Base-by-base conservation (phyloP, 2,797 vertebrate genomes). In the Propithecus perrieri region DNA sequence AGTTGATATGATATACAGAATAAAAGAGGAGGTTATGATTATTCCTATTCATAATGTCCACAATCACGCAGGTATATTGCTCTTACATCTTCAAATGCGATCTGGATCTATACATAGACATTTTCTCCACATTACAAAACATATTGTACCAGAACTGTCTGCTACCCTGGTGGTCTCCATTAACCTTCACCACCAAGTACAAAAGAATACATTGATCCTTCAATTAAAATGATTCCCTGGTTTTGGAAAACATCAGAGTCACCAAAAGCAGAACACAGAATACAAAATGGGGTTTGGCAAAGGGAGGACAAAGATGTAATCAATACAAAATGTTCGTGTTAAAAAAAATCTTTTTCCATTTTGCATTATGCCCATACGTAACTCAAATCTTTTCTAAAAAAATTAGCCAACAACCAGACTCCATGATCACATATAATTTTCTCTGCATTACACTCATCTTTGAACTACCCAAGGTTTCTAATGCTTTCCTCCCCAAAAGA, bases 71-170 rank as follows among this genome's bases (percentile, higher is more conserved):
- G 26, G 35, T 35, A 80, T 38, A n/a, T 83, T 35, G 69, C n/a
- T 53, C 18, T 78, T 43, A 53, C 11, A 0, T 57, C 74, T 81
- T 88, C 90, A 89, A 96, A 94, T 20, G 18, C 55, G 69, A 88
- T 65, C 76, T 67, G 38, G 59, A 95, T 75, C 69, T 93, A 85
- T 35, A 93, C 8, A 65, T 1, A 65, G 89, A 89, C 69, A 76
- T 89, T 80, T 85, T 92, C 91, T 97, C 69, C 53, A 9, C 33
- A 89, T 89, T 91, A 94, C 94, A 91, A 83, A 97, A 83, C 53
- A 89, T 28, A 74, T 4, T 80, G 35, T 74, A 95, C 87, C 80
- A 85, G 43, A 86, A 75, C 50, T 48, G n/a, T 80, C 91, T 78
- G 43, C 61, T 65, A 76, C 61, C 24, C 65, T 89, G 17, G 50